Base-by-base conservation (phyloP, 37 sponge, comb jelly and placozoan species). In the Mnemiopsis leidyi region DNA sequence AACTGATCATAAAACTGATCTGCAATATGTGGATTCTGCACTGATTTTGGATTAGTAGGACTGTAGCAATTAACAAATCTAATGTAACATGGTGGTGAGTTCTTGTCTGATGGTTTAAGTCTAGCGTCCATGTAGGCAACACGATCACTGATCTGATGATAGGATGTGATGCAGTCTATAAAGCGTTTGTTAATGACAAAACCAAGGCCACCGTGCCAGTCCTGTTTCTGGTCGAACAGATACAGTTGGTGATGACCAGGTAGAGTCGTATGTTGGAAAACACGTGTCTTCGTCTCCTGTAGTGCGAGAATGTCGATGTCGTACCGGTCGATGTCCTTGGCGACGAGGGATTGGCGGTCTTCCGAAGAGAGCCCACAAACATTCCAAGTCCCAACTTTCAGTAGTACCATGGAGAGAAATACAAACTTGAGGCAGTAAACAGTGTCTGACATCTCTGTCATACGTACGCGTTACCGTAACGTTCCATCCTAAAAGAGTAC, bases 171-270 rank as follows among this genome's bases (percentile, higher is more conserved):
- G 30, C 30, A 29, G 25, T 29, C 75, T 28, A 25, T 71, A 28
- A 71, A 71, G 20, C 30, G 30, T 29, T 28, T n/a, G 75, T 71
- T 71, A 28, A 71, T 71, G 2, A 71, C 5, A 71, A 71, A 71
- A 28, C 75, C 75, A 28, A 71, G 75, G 5, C 75, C 75, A 29
- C 75, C 75, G 75, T 71, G 75, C 75, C 75, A 71, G 3, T 71
- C 30, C 30, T 28, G 30, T n/a, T 28, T n/a, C 75, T 71, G 75
- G n/a, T 71, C 30, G 20, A 71, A 71, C 75, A 71, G n/a, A 28
- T 29, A 29, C 25, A 71, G 75, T 23, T 71, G 25, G 30, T 71
- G 75, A 25, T 28, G 30, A 29, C 75, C 75, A 71, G 75, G 75
- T 5, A 71, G 30, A 28, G 75, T 71, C 20, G 5, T 28, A 7